Conservation (phyloP, 2,888 invertebrate genomes). For the Aleiodes testaceus region DNA sequence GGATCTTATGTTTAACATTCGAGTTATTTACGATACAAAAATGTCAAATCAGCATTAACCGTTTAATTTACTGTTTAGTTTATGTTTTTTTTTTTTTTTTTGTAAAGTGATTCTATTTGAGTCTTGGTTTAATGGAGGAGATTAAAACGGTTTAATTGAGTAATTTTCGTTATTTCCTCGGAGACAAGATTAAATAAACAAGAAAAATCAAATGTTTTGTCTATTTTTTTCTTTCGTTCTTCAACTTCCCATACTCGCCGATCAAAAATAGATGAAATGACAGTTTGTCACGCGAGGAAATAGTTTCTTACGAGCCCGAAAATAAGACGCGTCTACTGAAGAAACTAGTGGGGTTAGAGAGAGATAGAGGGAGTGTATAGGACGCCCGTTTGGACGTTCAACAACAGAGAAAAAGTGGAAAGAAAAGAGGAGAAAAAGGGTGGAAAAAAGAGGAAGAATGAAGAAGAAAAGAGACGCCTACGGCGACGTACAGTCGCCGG, state of each 20-base stretch:
- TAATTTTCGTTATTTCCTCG: neutral
- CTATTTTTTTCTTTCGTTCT: neutral
- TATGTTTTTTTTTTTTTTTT: neutral
- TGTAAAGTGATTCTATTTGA: too few species aligned
- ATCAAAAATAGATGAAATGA: slow-evolving; percentile 47
- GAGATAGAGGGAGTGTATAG: neutral
- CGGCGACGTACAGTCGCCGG: slow-evolving; percentile 39
- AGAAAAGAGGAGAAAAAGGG: slow-evolving; percentile 43
- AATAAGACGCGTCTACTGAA: slow-evolving; percentile 31
- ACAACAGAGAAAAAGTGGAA: slow-evolving; percentile 26
- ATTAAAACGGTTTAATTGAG: neutral
- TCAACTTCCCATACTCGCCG: slow-evolving; percentile 9
- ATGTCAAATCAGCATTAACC: slow-evolving; percentile 19
- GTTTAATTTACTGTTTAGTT: slow-evolving; percentile 7
- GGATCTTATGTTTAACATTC: slow-evolving; percentile 15
- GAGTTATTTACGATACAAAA: slow-evolving; percentile 25
- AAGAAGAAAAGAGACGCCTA: slow-evolving; percentile 37
- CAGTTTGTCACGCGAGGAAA: slow-evolving; percentile 50
- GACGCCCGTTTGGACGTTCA: slow-evolving; percentile 11
- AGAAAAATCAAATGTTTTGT: neutral
- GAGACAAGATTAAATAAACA: neutral
- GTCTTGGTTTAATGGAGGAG: too few species aligned
- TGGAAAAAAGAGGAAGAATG: slow-evolving; percentile 37
- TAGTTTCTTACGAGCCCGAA: slow-evolving; percentile 44
- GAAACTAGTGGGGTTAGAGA: neutral